Base-by-base conservation (phyloP, 2,888 invertebrate species). In the Rhingia rostrata region DNA sequence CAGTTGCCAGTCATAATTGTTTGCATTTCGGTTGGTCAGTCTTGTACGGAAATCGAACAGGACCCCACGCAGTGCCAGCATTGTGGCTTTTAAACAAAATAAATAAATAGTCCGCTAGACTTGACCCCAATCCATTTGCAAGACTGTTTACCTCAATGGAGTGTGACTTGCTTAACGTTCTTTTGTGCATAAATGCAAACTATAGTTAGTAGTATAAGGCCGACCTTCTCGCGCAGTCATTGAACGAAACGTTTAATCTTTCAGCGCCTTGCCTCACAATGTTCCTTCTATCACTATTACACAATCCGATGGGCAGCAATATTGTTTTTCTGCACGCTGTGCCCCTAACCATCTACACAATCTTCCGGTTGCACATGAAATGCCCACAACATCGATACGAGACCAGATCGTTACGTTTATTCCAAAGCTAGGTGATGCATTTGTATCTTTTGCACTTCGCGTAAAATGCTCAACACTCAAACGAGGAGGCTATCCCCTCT, bases 131-230 rank as follows among this genome's bases (percentile, higher is more conserved):
- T 70, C 41, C 43, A 64, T 63, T 64, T 58, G 49, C 30, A 43
- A 22, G 2, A 2, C 22, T 10, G 22, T 61, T 49, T 30, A 79
- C 58, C n/a, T 58, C 43, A 64, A 78, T 64, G 60, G 32, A 6
- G n/a, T 33, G 32, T 70, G 75, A 75, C 69, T 75, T 35, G 56
- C 47, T 74, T 66, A 81, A 64, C 58, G 64, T 60, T 63, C 32
- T 43, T 51, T 58, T 53, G 58, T 35, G 58, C 45, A 70, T 45
- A 51, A 64, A 70, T 64, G 51, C 49, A 81, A 70, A 75, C 70
- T 41, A 70, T 70, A 66, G 81, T 70, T 75, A 75, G 53, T 47
- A 64, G 75, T 56, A 75, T 81, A 64, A 70, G 81, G 72, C 70
- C 45, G 60, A 70, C 58, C 69, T 63, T 74, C 43, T 64, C 14